These are phyloP conservation scores for Nemopilema nomurai DNA, from an alignment of 30 jellyfish, hydroid and myxozoan species.

Conservation along the genomic window DNA sequence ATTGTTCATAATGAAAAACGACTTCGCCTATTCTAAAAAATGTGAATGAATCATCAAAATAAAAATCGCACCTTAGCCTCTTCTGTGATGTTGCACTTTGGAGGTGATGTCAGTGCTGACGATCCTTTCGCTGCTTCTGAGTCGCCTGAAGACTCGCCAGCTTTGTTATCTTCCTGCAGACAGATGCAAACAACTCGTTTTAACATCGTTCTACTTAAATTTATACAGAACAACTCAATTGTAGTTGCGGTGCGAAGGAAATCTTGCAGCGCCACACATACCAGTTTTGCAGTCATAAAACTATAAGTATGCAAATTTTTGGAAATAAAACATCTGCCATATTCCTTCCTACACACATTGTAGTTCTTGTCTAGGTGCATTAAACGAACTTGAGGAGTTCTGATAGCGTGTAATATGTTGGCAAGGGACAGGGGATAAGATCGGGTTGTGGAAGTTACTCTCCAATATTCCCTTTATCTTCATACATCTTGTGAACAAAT, in stretches of 20 bases:
- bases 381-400: neutral
- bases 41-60: neutral
- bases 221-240: neutral
- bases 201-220: too few species aligned
- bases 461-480: neutral
- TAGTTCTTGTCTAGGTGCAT: neutral
- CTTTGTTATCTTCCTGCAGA: neutral
- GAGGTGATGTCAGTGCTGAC: neutral
- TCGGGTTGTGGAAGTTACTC: neutral
- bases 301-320: too few species aligned
- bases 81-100: neutral
- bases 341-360: neutral
- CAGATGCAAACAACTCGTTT: too few species aligned
- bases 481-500: neutral
- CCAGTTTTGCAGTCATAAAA: too few species aligned
- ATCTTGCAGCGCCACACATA: neutral
- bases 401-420: neutral
- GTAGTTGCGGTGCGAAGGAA: neutral
- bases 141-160: neutral
- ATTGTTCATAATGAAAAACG: neutral
- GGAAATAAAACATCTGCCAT: neutral
- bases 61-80: neutral
- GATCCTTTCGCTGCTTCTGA: neutral
- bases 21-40: neutral
- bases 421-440: neutral